These are phyloP conservation scores for Phalloptychus januarius DNA, from an alignment of 2,797 vertebrate species.

Conservation along the genomic window DNA sequence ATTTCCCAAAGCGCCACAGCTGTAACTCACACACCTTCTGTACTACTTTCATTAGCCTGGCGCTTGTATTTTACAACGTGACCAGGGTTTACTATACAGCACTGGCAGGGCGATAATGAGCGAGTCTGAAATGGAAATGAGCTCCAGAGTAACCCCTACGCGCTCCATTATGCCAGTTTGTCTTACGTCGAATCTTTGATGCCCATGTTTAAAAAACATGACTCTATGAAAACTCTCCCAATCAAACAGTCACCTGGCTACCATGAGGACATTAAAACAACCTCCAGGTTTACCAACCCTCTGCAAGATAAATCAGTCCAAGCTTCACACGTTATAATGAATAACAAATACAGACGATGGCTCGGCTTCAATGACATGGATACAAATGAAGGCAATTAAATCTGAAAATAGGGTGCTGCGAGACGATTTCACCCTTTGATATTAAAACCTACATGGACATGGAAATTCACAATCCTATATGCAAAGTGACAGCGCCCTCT, in stretches of 20 bases:
- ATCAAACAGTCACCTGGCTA: background rate
- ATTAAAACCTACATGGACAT: background rate
- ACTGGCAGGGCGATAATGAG: slow-evolving; percentile 16
- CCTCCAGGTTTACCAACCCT: background rate
- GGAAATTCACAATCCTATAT: background rate
- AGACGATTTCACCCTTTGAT: background rate
- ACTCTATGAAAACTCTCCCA: background rate
- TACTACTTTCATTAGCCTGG: slow-evolving; percentile 11
- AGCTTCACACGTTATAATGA: background rate
- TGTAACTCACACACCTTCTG: background rate
- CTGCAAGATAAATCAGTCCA: background rate
- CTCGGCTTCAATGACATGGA: background rate
- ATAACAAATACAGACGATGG: background rate
- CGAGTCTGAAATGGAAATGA: slow-evolving; percentile 44
- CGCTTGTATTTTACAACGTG: slow-evolving; percentile 1
- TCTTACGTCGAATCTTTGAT: slow-evolving; percentile 13
- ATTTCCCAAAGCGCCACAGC: background rate
- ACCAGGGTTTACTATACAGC: slow-evolving; percentile 13
- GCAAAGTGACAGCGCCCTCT: slow-evolving; percentile 47
- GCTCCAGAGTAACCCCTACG: slow-evolving; percentile 14
- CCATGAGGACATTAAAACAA: background rate
- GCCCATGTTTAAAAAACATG: slow-evolving; percentile 6
- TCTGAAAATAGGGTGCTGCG: background rate
- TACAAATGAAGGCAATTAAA: slow-evolving; percentile 5
- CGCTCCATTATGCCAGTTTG: slow-evolving; percentile 11